Evolutionary conservation across 2,888 invertebrate species (phyloP).

Genomic region (Seira musarum): DNA sequence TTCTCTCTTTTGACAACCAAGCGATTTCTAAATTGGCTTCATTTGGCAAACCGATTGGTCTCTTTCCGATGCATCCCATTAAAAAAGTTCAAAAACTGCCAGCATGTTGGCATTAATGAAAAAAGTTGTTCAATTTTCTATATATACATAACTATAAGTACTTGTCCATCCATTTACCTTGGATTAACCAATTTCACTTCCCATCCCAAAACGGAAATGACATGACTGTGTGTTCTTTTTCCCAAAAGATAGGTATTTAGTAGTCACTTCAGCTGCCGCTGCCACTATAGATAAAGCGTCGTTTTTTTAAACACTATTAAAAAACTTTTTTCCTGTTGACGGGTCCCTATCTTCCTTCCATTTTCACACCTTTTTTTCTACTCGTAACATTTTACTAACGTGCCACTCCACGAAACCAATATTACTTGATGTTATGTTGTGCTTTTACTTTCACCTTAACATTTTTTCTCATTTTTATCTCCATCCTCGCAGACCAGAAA

Average conservation of each 20-base stretch:
- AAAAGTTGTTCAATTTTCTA: no score
- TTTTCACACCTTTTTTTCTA: not conserved
- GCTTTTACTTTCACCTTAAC: not conserved
- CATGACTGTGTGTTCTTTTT: not conserved
- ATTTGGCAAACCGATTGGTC: no score
- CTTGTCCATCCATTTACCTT: not conserved
- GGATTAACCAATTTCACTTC: not conserved
- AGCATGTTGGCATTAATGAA: no score
- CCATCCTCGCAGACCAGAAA: not conserved
- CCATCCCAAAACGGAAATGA: slow-evolving; percentile 10
- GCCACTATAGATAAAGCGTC: not conserved
- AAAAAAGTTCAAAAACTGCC: no score
- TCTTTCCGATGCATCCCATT: no score
- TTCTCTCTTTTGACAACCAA: no score
- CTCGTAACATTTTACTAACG: not conserved
- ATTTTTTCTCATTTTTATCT: not conserved
- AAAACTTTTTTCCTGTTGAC: slow-evolving; percentile 11
- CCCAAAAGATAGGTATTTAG: not conserved
- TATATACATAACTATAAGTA: no score
- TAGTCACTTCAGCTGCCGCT: not conserved
- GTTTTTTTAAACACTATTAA: slow-evolving; percentile 14
- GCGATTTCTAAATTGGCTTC: no score
- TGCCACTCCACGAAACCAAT: no score
- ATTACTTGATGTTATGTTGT: not conserved
- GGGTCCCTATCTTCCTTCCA: not conserved